These are phyloP conservation scores for Gavialis gangeticus DNA, from an alignment of 2,113 vertebrate species.

Conservation along the genomic window DNA sequence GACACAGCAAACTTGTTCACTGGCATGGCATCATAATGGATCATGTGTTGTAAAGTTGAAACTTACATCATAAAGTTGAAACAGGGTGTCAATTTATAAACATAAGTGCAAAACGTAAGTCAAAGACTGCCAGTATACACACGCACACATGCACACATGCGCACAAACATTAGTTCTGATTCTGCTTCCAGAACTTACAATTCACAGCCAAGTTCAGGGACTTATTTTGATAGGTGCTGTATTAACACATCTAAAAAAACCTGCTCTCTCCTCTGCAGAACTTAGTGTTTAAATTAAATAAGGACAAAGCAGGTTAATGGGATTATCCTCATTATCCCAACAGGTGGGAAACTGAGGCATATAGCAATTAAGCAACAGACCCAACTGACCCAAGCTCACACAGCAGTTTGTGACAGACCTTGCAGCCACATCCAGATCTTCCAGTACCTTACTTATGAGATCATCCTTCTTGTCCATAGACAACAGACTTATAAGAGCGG, in stretches of 20 bases:
- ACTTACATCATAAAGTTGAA: too few relatives aligned
- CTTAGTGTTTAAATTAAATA: background rate
- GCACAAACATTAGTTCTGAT: background rate
- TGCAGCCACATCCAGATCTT: background rate
- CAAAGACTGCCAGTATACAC: too few relatives aligned
- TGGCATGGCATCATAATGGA: too few relatives aligned
- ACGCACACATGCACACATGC: too few relatives aligned
- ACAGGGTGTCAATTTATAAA: too few relatives aligned
- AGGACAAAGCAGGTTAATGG: background rate
- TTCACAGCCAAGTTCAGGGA: background rate
- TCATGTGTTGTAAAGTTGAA: too few relatives aligned
- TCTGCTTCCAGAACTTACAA: background rate
- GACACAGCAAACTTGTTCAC: too few relatives aligned
- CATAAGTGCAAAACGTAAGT: too few relatives aligned
- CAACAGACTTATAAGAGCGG: rapidly evolving
- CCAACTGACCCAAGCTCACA: background rate
- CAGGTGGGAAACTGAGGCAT: background rate
- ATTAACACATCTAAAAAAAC: background rate
- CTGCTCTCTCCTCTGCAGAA: background rate
- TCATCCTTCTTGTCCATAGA: background rate
- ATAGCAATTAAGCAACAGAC: background rate
- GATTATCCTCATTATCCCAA: background rate
- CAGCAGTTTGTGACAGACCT: background rate
- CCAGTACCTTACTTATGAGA: rapidly evolving
- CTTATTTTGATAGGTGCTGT: background rate